Percentiles rank a stretch among this genome's conserved stretches.
These are phyloP conservation scores for Colletes collaris DNA, from an alignment of 2,888 invertebrate species.

Conservation along the genomic window DNA sequence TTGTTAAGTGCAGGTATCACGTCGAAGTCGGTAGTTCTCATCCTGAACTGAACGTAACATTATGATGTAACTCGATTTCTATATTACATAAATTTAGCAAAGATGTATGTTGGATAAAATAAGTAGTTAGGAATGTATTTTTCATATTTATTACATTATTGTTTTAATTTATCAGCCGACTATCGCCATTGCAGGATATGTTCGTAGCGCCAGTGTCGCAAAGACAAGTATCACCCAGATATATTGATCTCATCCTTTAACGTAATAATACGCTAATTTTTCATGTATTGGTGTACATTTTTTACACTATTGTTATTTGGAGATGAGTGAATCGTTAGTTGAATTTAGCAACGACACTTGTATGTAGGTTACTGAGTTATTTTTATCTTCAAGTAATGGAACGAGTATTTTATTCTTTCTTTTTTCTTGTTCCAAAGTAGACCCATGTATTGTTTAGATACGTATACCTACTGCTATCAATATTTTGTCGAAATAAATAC, in stretches of 20 bases:
- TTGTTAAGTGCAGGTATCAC: too few species aligned
- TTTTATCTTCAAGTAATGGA: not conserved
- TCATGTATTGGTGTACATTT: too few species aligned
- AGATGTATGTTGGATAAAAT: not conserved
- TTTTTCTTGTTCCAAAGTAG: not conserved
- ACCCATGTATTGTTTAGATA: not conserved
- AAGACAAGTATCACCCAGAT: constrained; percentile 1
- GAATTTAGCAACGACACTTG: not conserved
- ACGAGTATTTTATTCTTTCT: not conserved
- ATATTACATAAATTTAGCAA: not conserved
- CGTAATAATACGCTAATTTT: not conserved
- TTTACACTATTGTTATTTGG: not conserved
- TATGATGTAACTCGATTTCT: not conserved
- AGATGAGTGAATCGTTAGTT: not conserved
- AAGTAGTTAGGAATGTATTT: not conserved
- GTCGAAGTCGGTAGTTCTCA: too few species aligned
- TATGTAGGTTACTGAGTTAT: not conserved
- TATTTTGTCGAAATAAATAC: not conserved
- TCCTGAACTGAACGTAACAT: not conserved
- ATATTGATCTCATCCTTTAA: constrained; percentile 26
- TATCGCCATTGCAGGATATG: not conserved
- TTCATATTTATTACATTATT: not conserved
- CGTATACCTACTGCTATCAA: not conserved
- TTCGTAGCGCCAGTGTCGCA: constrained; percentile 14
- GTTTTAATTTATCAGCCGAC: not conserved